phyloP scores from a whole-genome alignment of 2,113 vertebrate species.

The Micromys minutus region DNA sequence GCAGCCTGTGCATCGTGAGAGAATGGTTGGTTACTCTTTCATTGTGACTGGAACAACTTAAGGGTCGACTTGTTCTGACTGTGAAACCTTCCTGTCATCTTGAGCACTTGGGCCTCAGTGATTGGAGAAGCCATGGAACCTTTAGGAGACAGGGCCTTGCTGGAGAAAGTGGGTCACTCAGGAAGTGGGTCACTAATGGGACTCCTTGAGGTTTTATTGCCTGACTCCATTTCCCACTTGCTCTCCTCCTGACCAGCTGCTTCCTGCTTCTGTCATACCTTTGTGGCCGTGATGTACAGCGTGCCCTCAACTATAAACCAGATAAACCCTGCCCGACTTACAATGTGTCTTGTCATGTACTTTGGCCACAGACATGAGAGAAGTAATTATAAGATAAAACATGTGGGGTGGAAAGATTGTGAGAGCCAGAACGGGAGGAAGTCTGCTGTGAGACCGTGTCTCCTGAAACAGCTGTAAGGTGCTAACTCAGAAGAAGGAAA shows the following conservation, averaged over 20 bases:
- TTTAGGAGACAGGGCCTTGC: background rate
- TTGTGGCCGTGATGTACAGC: too few species aligned
- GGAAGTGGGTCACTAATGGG: too few species aligned
- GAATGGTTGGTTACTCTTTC: too few species aligned
- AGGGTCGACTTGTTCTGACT: background rate
- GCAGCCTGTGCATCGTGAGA: rapidly evolving
- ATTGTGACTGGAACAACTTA: too few species aligned
- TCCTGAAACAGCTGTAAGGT: background rate
- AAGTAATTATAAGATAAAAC: background rate
- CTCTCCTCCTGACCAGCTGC: background rate
- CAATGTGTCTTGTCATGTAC: background rate
- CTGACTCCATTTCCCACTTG: background rate
- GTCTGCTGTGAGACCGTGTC: background rate
- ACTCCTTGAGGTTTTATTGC: background rate
- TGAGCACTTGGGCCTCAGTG: background rate
- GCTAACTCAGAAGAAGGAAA: background rate
- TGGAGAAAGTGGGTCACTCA: background rate
- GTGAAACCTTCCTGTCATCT: too few species aligned
- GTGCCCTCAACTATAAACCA: background rate
- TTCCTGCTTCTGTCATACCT: background rate
- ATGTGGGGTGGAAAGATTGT: background rate
- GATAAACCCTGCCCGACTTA: background rate
- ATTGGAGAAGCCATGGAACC: too few species aligned
- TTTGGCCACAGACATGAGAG: background rate
- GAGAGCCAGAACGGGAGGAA: background rate